Evolutionary conservation across 2,113 vertebrate species (phyloP).

Genomic region (Alexandromys fortis): DNA sequence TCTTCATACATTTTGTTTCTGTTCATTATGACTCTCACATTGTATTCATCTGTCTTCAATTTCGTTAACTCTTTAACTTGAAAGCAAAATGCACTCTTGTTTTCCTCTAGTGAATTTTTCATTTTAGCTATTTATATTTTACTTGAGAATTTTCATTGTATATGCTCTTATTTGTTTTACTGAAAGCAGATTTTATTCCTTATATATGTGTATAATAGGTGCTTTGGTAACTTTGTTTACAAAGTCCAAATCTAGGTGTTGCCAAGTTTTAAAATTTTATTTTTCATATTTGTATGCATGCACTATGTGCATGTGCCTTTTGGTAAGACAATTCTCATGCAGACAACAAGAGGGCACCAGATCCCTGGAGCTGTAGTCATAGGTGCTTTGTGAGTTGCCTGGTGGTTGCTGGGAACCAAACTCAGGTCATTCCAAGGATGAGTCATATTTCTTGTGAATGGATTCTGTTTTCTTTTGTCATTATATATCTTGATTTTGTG

Average conservation of each 20-base stretch:
- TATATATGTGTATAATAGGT: background rate
- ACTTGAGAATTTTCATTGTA: slow-evolving; percentile 9
- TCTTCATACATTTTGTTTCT: background rate
- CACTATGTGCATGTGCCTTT: background rate
- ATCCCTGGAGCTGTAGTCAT: background rate
- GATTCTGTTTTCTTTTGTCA: background rate
- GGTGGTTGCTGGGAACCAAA: background rate
- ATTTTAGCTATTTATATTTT: background rate
- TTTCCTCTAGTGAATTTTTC: background rate
- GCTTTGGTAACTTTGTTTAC: background rate
- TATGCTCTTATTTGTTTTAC: background rate
- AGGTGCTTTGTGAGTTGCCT: background rate
- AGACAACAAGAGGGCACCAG: background rate
- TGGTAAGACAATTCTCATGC: background rate
- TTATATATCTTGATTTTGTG: background rate
- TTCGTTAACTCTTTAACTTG: background rate
- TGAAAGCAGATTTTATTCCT: background rate
- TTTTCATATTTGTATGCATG: background rate
- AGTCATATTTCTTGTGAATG: background rate
- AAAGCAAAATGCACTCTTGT: background rate
- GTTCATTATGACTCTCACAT: background rate
- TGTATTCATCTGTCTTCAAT: background rate
- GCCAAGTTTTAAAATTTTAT: background rate
- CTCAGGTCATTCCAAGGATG: background rate
- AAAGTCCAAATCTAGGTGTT: background rate